These are phyloP conservation scores for Vulpes lagopus DNA, from an alignment of 2,113 vertebrate genomes.

Conservation along the genomic window DNA sequence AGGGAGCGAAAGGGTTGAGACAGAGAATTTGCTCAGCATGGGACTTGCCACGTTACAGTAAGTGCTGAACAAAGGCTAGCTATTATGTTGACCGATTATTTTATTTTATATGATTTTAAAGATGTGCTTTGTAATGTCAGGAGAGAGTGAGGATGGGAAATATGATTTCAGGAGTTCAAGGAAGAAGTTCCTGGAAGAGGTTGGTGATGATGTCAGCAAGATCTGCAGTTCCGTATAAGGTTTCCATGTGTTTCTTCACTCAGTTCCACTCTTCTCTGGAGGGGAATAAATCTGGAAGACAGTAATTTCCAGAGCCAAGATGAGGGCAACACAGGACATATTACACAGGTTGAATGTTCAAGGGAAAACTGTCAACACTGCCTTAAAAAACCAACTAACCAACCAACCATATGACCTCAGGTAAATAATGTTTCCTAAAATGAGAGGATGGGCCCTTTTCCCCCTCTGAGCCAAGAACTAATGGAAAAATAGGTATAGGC, in stretches of 20 bases:
- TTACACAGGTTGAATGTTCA: not conserved
- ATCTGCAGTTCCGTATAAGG: not conserved
- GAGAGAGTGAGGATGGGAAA: not conserved
- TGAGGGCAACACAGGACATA: not conserved
- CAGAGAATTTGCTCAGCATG: not conserved
- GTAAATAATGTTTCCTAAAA: not conserved
- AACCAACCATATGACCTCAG: not conserved
- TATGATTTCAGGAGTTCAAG: not conserved
- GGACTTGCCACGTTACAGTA: not conserved
- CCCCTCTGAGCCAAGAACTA: not conserved
- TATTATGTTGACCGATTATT: not conserved
- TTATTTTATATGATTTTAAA: not conserved
- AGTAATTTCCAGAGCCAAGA: not conserved
- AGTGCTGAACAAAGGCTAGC: not conserved
- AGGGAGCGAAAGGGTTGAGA: not conserved
- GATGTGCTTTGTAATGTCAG: not conserved
- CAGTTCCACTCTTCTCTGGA: not conserved
- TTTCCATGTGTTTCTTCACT: not conserved
- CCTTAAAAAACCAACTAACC: not conserved
- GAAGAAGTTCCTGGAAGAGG: not conserved
- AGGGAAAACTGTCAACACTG: not conserved
- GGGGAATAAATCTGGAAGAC: not conserved
- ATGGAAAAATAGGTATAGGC: not conserved
- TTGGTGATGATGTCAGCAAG: not conserved
- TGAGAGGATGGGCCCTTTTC: not conserved